Evolutionary conservation across 1,140 invertebrate genomes (phyloP).

Genomic region (Hestina assimilis): DNA sequence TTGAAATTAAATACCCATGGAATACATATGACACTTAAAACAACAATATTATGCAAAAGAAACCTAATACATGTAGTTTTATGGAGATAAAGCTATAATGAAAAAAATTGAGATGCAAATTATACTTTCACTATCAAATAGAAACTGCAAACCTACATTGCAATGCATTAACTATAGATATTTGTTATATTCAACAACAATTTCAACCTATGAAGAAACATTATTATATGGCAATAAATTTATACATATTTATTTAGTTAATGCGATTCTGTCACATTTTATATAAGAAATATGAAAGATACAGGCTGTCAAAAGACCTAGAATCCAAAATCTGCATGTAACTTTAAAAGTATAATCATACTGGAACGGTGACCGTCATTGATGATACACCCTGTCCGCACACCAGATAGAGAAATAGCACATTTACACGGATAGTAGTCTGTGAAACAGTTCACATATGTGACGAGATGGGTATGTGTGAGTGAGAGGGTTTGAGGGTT

Average conservation of each 20-base stretch:
- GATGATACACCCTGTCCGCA: constrained; percentile 7
- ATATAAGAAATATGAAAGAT: constrained; percentile 43
- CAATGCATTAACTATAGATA: neutral
- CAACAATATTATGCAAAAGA: neutral
- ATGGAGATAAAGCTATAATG: neutral
- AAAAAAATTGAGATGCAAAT: neutral
- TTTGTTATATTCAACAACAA: constrained; percentile 13
- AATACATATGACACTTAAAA: neutral
- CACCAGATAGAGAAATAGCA: constrained; percentile 10
- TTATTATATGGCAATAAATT: constrained; percentile 16
- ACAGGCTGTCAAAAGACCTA: constrained; percentile 56
- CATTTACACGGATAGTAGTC: constrained; percentile 20
- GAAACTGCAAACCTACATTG: neutral
- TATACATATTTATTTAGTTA: constrained; percentile 11
- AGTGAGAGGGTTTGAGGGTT: neutral
- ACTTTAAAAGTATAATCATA: constrained; percentile 38
- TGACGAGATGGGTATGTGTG: constrained; percentile 4
- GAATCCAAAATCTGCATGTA: constrained; percentile 54
- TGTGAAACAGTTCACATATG: constrained; percentile 18
- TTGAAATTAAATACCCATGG: no score
- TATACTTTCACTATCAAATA: neutral
- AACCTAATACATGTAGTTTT: neutral
- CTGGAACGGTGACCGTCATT: constrained; percentile 36
- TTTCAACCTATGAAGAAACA: constrained; percentile 41
- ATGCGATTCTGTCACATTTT: constrained; percentile 15